Evolutionary conservation across 2,888 invertebrate genomes (phyloP).

Genomic region (Dasypogon diadema): DNA sequence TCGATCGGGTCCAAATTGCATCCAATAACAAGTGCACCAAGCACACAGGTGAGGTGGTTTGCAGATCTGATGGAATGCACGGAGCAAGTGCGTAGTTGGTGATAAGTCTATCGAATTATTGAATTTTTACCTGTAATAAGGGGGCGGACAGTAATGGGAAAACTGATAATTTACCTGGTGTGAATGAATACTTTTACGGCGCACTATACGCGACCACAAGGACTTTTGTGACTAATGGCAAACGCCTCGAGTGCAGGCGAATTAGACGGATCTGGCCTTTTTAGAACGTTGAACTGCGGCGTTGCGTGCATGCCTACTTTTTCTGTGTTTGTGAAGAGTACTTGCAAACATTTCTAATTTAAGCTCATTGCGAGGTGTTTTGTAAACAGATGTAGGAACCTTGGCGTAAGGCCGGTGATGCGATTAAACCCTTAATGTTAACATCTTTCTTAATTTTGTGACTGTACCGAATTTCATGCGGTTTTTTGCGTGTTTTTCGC

Average conservation of each 20-base stretch:
- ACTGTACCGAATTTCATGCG: no score
- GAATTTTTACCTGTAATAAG: slow-evolving; percentile 21
- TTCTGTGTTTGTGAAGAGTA: slow-evolving; percentile 19
- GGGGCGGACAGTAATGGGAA: slow-evolving; percentile 36
- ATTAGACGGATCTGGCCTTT: slow-evolving; percentile 35
- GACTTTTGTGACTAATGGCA: slow-evolving; percentile 21
- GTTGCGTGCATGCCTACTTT: slow-evolving; percentile 20
- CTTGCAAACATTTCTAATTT: slow-evolving; percentile 37
- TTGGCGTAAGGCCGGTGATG: no score
- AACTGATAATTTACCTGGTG: background rate
- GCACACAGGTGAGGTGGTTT: background rate
- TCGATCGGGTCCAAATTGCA: background rate
- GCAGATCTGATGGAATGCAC: background rate
- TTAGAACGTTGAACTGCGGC: slow-evolving; percentile 38
- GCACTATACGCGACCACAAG: slow-evolving; percentile 7
- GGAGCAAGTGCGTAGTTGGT: slow-evolving; percentile 6
- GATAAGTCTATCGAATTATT: slow-evolving; percentile 28
- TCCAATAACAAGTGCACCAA: slow-evolving; percentile 6
- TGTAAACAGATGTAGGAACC: slow-evolving; percentile 13
- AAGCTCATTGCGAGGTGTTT: slow-evolving; percentile 32
- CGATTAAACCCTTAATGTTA: no score
- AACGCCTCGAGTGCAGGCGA: slow-evolving; percentile 27
- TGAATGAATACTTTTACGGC: background rate
- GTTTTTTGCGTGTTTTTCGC: no score
- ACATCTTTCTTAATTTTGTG: no score